Evolutionary conservation across 92 coral and sea anemone species (phyloP), one percentile per base, ranked within the genome.

Genomic region (Phenganax marumi): DNA sequence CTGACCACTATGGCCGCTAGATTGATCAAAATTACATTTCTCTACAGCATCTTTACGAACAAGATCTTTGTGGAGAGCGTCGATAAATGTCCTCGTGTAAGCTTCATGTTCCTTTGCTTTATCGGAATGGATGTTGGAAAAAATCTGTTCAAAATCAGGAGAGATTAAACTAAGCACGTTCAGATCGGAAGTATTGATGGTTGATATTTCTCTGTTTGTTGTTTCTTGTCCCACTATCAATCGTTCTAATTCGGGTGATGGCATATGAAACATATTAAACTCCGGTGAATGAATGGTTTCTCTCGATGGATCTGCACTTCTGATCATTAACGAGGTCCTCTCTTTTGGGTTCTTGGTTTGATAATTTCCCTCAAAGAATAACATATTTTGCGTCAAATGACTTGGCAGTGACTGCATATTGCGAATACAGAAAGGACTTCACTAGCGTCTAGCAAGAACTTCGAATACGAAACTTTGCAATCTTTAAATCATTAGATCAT

Each of bases 121-220:
- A 86, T 87, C 49, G 93, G 97, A 56, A 84, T 95, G 97, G 53
- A 92, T 89, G 53, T 91, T 95, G 19, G 95, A 91, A 26, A 95
- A 87, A 12, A 95, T 91, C 77, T 90, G 92, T 80, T 95, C 98
- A 84, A 95, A 95, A 77, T 95, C 98, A 0, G 98, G 98, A 62
- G 98, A 95, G 25, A 92, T 92, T 9, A 95, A 87, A 68, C 90
- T 95, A 52, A 95, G 91, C 5, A 95, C 89, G 14, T 93, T 91
- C 39, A 95, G 85, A 68, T 95, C 98, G 12, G 98, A 93, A 47
- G 95, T 90, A 57, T 90, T 85, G 3, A 92, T 87, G 0, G 90
- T 86, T 0, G 87, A 89, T 0, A 90, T 92, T 39, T 90, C 91
- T 5, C 93, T 87, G 6, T 92, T 93, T 5, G 97, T 92, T 12